Conservation (phyloP, 1,140 invertebrate species). For the Aphis gossypii region DNA sequence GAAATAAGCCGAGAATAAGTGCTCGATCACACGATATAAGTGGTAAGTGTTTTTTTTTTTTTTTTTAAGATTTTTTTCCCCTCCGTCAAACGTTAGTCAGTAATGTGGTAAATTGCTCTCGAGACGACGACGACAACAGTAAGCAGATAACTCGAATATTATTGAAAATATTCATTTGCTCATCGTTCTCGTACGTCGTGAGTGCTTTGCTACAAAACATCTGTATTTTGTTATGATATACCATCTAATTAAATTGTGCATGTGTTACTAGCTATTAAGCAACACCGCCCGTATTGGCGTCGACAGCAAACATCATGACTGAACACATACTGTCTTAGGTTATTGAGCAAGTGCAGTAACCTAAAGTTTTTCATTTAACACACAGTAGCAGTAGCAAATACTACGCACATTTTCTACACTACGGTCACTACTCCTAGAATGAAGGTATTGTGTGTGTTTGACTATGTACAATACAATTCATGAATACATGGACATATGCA, state of each 20-base stretch:
- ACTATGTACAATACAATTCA: not conserved
- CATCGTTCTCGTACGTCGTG: not conserved
- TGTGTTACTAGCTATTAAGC: constrained; percentile 8
- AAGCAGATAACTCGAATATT: not conserved
- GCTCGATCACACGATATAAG: not conserved
- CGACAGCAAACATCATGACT: not conserved
- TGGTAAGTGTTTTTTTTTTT: not conserved
- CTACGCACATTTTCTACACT: not conserved
- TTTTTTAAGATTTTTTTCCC: not conserved
- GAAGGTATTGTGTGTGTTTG: not conserved
- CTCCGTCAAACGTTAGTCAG: no score
- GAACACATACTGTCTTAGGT: not conserved
- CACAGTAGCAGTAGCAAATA: not conserved
- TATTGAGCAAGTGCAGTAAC: not conserved
- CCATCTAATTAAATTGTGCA: not conserved
- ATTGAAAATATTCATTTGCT: not conserved
- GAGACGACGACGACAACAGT: not conserved
- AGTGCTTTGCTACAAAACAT: not conserved
- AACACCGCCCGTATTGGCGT: not conserved
- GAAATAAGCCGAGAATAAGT: not conserved
- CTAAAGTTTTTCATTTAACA: not conserved
- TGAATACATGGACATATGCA: not conserved
- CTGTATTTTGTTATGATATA: not conserved
- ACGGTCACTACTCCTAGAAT: not conserved
- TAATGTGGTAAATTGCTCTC: not conserved